Evolutionary conservation across 2,888 invertebrate genomes (phyloP).

Genomic region (Callyntrura guangdongensis): DNA sequence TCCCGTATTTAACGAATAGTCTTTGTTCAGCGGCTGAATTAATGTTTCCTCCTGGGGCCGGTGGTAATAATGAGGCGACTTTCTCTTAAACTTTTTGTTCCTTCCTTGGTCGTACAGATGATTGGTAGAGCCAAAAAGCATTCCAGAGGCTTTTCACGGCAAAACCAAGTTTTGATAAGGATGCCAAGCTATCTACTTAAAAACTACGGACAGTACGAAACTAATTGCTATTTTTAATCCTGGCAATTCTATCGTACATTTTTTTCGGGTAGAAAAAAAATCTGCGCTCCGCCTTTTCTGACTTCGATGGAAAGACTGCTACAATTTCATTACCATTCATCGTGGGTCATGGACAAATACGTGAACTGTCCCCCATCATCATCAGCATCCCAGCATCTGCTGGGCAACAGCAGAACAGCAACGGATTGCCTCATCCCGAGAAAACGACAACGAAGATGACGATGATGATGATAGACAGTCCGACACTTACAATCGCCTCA

Average conservation of each 20-base stretch:
- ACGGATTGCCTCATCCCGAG: conserved; percentile 48
- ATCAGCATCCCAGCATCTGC: too few relatives aligned
- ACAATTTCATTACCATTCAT: conserved; percentile 37
- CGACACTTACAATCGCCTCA: not conserved
- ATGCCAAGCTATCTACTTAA: not conserved
- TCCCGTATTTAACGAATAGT: not conserved
- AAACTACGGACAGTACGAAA: conserved; percentile 65
- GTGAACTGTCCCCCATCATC: conserved; percentile 34
- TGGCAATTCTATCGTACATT: conserved; percentile 76
- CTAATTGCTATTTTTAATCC: conserved; percentile 61
- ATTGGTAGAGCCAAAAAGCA: conserved; percentile 72
- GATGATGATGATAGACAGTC: conserved; percentile 23
- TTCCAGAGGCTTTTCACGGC: conserved; percentile 55
- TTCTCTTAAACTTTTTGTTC: conserved; percentile 41
- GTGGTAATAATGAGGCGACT: not conserved
- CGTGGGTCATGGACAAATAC: conserved; percentile 68
- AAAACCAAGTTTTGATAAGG: not conserved
- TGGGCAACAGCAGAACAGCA: not conserved
- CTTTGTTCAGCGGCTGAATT: not conserved
- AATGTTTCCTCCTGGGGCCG: not conserved
- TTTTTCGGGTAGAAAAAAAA: not conserved
- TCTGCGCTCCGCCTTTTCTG: not conserved
- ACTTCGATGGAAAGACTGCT: conserved; percentile 35
- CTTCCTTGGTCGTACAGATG: conserved; percentile 29
- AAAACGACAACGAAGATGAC: too few relatives aligned